A percentile compares a stretch with the other conserved stretches of the same genome.
phyloP scores from a whole-genome alignment of 2,888 invertebrate genomes.

The Dicyrtomina minuta region DNA sequence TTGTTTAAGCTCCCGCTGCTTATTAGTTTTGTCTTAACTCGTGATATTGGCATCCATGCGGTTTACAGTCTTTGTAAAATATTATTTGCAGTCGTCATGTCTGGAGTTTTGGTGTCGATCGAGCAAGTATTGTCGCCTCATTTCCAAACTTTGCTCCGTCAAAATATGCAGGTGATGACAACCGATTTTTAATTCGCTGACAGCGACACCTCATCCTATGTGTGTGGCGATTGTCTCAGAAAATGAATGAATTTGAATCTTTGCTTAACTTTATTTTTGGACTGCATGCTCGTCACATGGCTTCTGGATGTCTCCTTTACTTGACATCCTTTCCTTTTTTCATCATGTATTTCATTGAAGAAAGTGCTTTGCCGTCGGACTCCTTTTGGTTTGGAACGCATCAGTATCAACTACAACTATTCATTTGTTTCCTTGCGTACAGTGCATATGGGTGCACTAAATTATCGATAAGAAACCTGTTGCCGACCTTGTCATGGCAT shows the following conservation, averaged over 20 bases:
- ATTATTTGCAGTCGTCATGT: background rate
- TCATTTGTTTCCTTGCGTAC: background rate
- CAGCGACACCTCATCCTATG: no score
- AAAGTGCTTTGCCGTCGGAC: background rate
- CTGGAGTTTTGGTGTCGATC: background rate
- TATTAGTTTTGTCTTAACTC: background rate
- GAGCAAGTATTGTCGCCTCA: background rate
- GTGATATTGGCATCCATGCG: background rate
- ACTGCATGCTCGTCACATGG: constrained; percentile 4
- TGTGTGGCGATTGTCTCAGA: no score
- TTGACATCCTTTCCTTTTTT: constrained; percentile 6
- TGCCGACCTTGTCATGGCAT: background rate
- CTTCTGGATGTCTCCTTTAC: background rate
- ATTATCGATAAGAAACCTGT: background rate
- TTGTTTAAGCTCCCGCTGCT: background rate
- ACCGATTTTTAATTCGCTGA: no score
- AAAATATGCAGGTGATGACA: background rate
- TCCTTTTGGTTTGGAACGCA: background rate
- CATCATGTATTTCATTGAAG: background rate
- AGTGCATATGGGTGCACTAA: constrained; percentile 7
- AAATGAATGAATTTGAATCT: background rate
- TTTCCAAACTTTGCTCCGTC: background rate
- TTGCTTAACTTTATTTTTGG: background rate
- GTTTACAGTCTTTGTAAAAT: background rate
- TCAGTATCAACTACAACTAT: background rate